Evolutionary conservation across 2,888 invertebrate species (phyloP).

Genomic region (Melipona beecheii): DNA sequence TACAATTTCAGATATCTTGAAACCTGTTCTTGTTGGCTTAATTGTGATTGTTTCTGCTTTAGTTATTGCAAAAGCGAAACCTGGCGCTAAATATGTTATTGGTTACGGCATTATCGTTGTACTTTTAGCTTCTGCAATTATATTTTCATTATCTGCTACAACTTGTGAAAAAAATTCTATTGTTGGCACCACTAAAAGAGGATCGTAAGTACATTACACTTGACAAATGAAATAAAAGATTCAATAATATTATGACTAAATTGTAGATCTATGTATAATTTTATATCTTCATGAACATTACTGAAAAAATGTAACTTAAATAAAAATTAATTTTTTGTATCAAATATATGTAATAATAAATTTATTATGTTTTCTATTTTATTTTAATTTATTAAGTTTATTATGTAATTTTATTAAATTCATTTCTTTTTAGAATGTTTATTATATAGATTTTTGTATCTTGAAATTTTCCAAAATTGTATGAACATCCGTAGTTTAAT

Average conservation of each 20-base stretch:
- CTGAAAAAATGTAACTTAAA: too few species aligned
- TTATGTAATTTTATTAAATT: too few species aligned
- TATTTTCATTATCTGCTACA: slow-evolving; percentile 84
- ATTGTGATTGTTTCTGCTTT: slow-evolving; percentile 85
- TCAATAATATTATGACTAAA: not conserved
- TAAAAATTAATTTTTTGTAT: too few species aligned
- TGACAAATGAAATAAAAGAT: not conserved
- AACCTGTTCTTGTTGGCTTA: slow-evolving; percentile 86
- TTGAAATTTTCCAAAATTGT: too few species aligned
- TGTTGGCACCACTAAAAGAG: slow-evolving; percentile 82
- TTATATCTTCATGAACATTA: too few species aligned
- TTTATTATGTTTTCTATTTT: too few species aligned
- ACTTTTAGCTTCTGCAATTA: slow-evolving; percentile 84
- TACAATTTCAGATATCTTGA: slow-evolving; percentile 83
- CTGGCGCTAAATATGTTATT: slow-evolving; percentile 85
- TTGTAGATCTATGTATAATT: too few species aligned
- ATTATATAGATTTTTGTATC: too few species aligned
- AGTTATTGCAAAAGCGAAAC: slow-evolving; percentile 85
- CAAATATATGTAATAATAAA: too few species aligned
- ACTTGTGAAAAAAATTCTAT: slow-evolving; percentile 85
- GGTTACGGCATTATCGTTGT: slow-evolving; percentile 85
- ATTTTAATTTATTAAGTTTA: too few species aligned
- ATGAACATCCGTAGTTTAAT: not conserved
- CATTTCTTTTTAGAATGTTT: too few species aligned
- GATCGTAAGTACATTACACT: slow-evolving; percentile 74